These are phyloP conservation scores for Rhabditoides inermis DNA, from an alignment of 2,888 invertebrate genomes.

Conservation along the genomic window DNA sequence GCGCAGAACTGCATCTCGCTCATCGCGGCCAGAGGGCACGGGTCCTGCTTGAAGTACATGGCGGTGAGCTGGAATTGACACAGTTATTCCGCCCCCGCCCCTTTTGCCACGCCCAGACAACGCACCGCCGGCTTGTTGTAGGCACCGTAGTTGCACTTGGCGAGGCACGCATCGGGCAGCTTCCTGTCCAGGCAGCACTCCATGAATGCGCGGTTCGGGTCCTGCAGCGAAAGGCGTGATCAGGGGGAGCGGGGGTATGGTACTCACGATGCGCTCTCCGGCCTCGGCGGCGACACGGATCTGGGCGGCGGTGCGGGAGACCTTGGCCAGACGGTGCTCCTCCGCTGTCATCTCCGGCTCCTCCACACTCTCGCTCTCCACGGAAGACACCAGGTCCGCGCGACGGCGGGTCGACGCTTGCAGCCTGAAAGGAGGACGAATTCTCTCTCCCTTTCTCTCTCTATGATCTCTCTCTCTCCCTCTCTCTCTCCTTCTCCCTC, in stretches of 20 bases:
- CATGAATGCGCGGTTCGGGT: conserved; percentile 45
- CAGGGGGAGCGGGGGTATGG: background rate
- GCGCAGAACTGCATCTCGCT: conserved; percentile 47
- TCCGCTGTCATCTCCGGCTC: too few relatives aligned
- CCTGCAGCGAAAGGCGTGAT: conserved; percentile 17
- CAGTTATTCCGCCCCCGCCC: background rate
- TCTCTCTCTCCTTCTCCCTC: too few relatives aligned
- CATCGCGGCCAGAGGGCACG: conserved; percentile 46
- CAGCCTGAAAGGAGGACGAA: too few relatives aligned
- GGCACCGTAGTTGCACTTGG: conserved; percentile 36
- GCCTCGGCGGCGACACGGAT: background rate
- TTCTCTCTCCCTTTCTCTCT: too few relatives aligned
- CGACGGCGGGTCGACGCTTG: too few relatives aligned
- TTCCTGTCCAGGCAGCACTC: conserved; percentile 47
- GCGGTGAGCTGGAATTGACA: conserved; percentile 18
- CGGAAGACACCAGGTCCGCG: too few relatives aligned
- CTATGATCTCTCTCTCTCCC: too few relatives aligned
- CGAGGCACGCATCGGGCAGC: conserved; percentile 45
- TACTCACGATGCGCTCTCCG: background rate
- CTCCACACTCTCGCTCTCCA: too few relatives aligned
- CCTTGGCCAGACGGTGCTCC: conserved; percentile 6
- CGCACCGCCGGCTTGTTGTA: conserved; percentile 37
- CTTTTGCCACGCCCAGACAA: background rate
- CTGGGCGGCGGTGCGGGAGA: conserved; percentile 4
- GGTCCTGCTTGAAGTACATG: conserved; percentile 49